Evolutionary conservation across 2,888 invertebrate genomes (phyloP), one percentile per base, ranked within the genome.

Genomic region (Brenthis daphne): DNA sequence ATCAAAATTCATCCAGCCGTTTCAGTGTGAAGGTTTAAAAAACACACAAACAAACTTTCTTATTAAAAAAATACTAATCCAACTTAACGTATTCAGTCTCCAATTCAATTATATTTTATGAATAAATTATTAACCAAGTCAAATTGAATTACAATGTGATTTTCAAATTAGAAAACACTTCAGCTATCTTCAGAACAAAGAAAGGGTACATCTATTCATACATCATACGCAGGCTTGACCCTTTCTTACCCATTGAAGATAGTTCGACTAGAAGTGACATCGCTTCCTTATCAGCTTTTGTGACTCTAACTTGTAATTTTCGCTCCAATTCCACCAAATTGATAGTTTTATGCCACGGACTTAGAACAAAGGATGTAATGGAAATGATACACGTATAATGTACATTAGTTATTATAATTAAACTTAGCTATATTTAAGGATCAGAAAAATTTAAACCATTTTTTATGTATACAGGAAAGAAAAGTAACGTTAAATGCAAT

Each of bases 221-320:
- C 82, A 86, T 90, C 90, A 89, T 79, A 82, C 80, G 82, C 90
- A 90, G 89, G 82, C 84, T 87, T 90, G 89, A 89, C 89, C 90
- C 89, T 89, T 89, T 82, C 69, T 65, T 60, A 55, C 37, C 61
- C 65, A 63, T 63, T 63, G 61, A 70, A 67, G 60, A 64, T 63
- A 71, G 63, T 71, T 60, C 57, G 56, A 54, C 53, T 54, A 47
- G 64, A 61, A 51, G 57, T 65, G 53, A 63, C 63, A 63, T 53
- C 53, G 11, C 43, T 63, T 43, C 53, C 54, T 63, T 63, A 63
- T 63, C 63, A 63, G 54, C 50, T 63, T 63, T 63, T 53, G 53
- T 37, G 54, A 63, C 53, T 63, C 51, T 60, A 63, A 53, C 14
- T 63, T 63, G 37, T 43, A 53, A 63, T 53, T 63, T 37, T 63